A percentile compares a stretch with the other conserved stretches of the same genome.
phyloP scores from a whole-genome alignment of 2,888 invertebrate species.

The Allophyes oxyacanthae region DNA sequence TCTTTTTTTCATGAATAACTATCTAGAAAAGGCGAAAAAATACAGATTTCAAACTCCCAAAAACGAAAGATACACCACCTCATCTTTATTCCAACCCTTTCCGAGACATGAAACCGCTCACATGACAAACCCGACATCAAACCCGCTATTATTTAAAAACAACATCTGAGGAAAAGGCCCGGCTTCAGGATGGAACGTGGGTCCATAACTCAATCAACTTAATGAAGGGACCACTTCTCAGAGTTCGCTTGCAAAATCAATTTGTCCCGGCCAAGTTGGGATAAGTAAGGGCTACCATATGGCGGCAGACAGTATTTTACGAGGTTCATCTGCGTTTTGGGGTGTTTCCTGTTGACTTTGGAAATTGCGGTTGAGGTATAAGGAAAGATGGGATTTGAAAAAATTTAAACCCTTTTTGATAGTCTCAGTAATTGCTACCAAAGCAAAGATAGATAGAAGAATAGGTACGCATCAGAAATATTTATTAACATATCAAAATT shows the following conservation, averaged over 20 bases:
- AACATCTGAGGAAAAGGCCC: constrained; percentile 10
- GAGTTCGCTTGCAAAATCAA: constrained; percentile 54
- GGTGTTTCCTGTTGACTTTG: constrained; percentile 11
- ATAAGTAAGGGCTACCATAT: constrained; percentile 33
- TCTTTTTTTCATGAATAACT: too few relatives aligned
- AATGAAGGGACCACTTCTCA: constrained; percentile 46
- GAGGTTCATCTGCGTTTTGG: constrained; percentile 18
- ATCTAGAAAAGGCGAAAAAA: too few relatives aligned
- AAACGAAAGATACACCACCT: too few relatives aligned
- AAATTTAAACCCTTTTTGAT: not conserved
- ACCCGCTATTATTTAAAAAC: constrained; percentile 29
- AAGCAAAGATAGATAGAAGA: too few relatives aligned
- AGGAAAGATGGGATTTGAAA: not conserved
- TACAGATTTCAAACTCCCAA: too few relatives aligned
- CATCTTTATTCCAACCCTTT: too few relatives aligned
- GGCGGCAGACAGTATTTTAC: constrained; percentile 26
- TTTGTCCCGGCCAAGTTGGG: constrained; percentile 45
- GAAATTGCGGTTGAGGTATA: not conserved
- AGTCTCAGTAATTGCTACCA: too few relatives aligned
- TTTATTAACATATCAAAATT: too few relatives aligned
- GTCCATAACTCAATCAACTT: constrained; percentile 51
- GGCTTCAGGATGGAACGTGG: constrained; percentile 20
- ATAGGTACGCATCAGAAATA: too few relatives aligned
- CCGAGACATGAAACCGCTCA: too few relatives aligned
- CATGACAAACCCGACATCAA: not conserved